Evolutionary conservation across 2,888 invertebrate genomes (phyloP).

Genomic region (Aphodius sticticus): DNA sequence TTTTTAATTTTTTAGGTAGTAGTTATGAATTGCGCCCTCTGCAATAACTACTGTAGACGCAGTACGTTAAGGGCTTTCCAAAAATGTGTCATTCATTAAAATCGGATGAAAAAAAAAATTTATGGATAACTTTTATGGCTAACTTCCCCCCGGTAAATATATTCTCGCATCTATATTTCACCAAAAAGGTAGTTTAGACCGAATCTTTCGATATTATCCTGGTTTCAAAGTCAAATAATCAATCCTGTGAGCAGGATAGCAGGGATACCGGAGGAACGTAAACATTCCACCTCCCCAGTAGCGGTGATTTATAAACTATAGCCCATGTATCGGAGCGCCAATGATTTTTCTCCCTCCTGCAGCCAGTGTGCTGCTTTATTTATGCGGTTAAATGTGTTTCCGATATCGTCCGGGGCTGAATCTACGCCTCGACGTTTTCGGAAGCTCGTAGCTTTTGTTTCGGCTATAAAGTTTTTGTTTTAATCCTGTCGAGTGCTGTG

Average conservation of each 20-base stretch:
- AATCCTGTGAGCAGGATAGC: background rate
- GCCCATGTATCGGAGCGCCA: background rate
- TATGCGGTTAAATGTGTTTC: slow-evolving; percentile 4
- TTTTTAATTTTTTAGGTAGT: too few species aligned
- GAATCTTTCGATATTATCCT: background rate
- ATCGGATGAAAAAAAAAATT: too few species aligned
- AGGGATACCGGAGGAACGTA: background rate
- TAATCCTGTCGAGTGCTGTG: background rate
- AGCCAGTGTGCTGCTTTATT: background rate
- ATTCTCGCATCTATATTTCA: background rate
- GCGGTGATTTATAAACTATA: background rate
- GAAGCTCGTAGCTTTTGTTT: background rate
- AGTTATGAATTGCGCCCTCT: too few species aligned
- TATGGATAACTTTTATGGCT: too few species aligned
- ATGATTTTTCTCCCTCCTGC: background rate
- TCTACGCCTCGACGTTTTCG: background rate
- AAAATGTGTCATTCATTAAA: too few species aligned
- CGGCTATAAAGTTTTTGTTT: background rate
- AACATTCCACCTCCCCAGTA: background rate
- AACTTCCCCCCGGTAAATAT: too few species aligned
- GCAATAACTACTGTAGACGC: too few species aligned
- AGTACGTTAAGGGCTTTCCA: too few species aligned
- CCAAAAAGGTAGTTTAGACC: background rate
- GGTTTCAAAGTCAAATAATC: background rate
- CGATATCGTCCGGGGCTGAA: background rate